Base-by-base conservation (phyloP, 2,113 vertebrate genomes). In the Excalfactoria chinensis region DNA sequence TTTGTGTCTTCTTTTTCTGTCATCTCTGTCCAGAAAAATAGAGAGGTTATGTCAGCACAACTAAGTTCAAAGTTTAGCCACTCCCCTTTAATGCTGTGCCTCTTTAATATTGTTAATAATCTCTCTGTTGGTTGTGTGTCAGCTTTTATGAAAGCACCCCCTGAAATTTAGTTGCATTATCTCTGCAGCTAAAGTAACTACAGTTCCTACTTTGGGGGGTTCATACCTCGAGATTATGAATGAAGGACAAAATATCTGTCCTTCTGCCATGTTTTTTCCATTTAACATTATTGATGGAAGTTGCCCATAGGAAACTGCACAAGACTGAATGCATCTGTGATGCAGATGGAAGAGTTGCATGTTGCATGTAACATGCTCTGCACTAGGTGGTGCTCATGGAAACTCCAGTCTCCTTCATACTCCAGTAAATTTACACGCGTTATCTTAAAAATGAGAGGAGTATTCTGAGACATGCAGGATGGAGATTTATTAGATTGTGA, bases 351-450 rank as follows among this genome's bases (percentile, higher is more conserved):
- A 30, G 46, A 53, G 55, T 58, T 53, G 6, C 44, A 6, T 5
- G 51, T 34, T 73, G 32, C 62, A 13, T 7, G 51, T 35, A 76
- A 41, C 58, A 1, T 3, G 73, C 59, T 70, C 88, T 63, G 91
- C 95, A 6, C 94, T 87, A 85, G 93, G 71, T 92, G 93, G 82
- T 85, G 94, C 94, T 95, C 74, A 87, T 25, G 73, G 73, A 26
- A 68, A 0, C 66, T 51, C 2, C 66, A 59, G 64, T 37, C 28
- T 67, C 37, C 37, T 58, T 16, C 1, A 21, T 20, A 7, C 16
- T 3, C 22, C 25, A 7, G 37, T 19, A 3, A 59, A 69, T 69
- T 35, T 9, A 9, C 37, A 74, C 69, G 62, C 35, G 4, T 22
- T 62, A 1, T 58, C 79, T 74, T 43, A 9, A 11, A 43, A 74